Evolutionary conservation across 2,888 invertebrate genomes (phyloP), one percentile per base, ranked within the genome.

Genomic region (Philereme vetulata): DNA sequence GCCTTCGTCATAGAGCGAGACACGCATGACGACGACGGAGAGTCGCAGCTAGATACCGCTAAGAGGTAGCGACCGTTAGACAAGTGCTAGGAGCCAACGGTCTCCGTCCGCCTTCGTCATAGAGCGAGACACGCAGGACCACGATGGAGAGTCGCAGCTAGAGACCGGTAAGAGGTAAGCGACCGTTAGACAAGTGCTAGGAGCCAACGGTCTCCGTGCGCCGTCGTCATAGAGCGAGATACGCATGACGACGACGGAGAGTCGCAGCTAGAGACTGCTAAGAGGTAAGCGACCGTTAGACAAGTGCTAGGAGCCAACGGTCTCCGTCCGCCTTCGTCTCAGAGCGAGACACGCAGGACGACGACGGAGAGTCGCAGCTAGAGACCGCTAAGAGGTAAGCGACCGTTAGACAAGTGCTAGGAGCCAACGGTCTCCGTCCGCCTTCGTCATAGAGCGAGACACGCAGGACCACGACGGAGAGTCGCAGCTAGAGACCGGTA

Each of bases 241-340:
- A 82, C 66, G 0, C 62, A 61, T 77, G 86, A 93, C 21, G 94
- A 94, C 0, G 94, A 94, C 8, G 96, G 95, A 21, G 95, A 96
- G 60, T 94, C 95, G 4, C 96, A 96, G 85, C 95, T 97, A 56
- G 98, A 98, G 80, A 97, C 97, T 32, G 44, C 44, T 8, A 44
- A 44, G 6, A 44, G 44, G 44, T 44, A 43, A 43, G 6, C 7
- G 6, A 6, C 21, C 21, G 21, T 21, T 21, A 21, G 21, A 21
- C 21, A 21, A 21, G 21, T 21, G 21, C 21, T 21, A 21, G 21
- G 2, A 21, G 21, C 21, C 21, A 21, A 21, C 21, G 21, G 21
- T 21, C 21, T 21, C 21, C 21, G 21, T 21, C 21, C 1, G 21
- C 21, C 21, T 1, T 1, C 21, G 21, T 21, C 21, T 72, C 60